phyloP scores from a whole-genome alignment of 2,797 vertebrate species.

The Nothura maculosa region DNA sequence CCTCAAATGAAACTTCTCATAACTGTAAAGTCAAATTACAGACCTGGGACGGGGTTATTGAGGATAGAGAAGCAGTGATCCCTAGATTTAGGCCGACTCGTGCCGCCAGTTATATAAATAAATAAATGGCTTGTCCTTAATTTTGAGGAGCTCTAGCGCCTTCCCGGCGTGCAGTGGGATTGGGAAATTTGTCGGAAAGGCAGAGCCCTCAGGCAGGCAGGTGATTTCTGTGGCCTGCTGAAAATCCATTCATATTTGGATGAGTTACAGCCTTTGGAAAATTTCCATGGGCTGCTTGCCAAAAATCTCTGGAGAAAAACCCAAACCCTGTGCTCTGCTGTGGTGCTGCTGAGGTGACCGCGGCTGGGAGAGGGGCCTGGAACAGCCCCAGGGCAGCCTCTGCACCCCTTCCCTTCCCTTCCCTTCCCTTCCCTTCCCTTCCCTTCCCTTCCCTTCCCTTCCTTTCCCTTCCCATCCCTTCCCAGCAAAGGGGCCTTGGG shows the following conservation, averaged over 20 bases:
- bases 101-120: neutral
- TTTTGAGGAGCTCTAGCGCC: neutral
- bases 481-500: neutral
- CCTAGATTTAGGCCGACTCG: neutral
- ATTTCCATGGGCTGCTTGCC: neutral
- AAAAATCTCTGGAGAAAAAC: neutral
- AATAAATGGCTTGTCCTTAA: neutral
- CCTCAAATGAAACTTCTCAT: conserved; percentile 1
- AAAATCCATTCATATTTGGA: neutral
- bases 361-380: neutral
- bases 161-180: conserved; percentile 14
- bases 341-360: neutral
- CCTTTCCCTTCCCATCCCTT: neutral
- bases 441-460: no score
- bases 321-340: neutral
- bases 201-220: neutral
- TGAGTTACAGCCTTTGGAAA: neutral
- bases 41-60: neutral
- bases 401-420: neutral
- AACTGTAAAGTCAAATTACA: conserved; percentile 14
- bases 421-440: accelerated
- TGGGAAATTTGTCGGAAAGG: neutral
- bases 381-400: neutral
- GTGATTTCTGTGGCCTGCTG: conserved; percentile 2
- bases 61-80: neutral